phyloP scores from a whole-genome alignment of 1,140 invertebrate species.

The Dermatophagoides farinae region DNA sequence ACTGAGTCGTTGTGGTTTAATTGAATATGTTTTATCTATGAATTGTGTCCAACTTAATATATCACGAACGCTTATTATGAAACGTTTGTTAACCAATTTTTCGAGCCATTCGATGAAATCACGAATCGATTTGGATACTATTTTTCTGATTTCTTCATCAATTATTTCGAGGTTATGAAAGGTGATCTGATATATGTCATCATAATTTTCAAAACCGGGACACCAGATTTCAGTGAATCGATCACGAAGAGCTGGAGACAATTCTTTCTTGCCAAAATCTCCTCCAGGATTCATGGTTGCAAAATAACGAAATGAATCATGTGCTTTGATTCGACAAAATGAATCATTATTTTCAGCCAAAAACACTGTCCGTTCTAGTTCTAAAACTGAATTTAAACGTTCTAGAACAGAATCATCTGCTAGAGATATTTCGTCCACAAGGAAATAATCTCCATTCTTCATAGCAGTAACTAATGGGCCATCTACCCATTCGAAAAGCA shows the following conservation, averaged over 20 bases:
- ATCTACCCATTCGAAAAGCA: constrained; percentile 92
- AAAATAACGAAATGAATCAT: constrained; percentile 64
- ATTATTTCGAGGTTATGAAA: constrained; percentile 48
- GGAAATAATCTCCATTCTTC: constrained; percentile 61
- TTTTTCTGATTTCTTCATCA: constrained; percentile 31
- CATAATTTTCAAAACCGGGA: constrained; percentile 38
- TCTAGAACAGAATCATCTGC: constrained; percentile 97
- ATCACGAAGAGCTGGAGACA: constrained; percentile 90
- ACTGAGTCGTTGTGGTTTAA: constrained; percentile 10
- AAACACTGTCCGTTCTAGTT: constrained; percentile 73
- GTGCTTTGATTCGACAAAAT: constrained; percentile 40
- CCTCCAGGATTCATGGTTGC: constrained; percentile 99
- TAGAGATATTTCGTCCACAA: constrained; percentile 96
- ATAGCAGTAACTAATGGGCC: constrained; percentile 82
- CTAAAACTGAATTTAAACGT: constrained; percentile 83
- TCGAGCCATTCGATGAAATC: constrained; percentile 60
- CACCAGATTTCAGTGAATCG: constrained; percentile 99
- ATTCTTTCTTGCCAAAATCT: constrained; percentile 97
- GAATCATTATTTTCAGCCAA: constrained; percentile 54
- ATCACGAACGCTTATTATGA: constrained; percentile 64
- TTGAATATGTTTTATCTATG: constrained; percentile 42
- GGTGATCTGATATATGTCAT: constrained; percentile 55
- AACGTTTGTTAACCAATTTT: constrained; percentile 14
- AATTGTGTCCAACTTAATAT: constrained; percentile 80
- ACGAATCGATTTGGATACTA: constrained; percentile 44